Evolutionary conservation across 2,797 vertebrate species (phyloP), one percentile per base, ranked within the genome.

Genomic region (Hypotaenidia okinawae): DNA sequence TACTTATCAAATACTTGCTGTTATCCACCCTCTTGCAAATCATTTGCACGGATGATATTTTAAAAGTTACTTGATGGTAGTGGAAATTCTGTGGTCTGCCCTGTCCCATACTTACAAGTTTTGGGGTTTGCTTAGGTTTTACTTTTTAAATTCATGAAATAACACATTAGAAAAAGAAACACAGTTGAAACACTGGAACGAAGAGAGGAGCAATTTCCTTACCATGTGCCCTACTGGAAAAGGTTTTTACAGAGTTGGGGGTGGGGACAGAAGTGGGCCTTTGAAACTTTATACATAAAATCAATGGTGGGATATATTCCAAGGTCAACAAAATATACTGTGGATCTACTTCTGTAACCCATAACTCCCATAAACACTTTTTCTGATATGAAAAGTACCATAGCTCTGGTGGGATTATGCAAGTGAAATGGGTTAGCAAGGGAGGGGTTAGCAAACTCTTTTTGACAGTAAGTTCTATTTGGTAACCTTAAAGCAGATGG

Each of bases 1-100:
- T 66, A 83, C 94, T 94, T 96, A 96, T 81, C 85, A 96, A 96
- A 95, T 96, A 96, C 92, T 97, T 97, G 78, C 83, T 90, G 97
- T 97, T 96, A 97, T 75, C 82, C 77, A 66, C 87, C 45, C 96
- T 94, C 72, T 94, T 88, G 73, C 68, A 89, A 75, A 72, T 89
- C 61, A 45, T 63, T 67, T 79, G 33, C 89, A 68, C 51, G 86
- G 91, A 86, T 81, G 83, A 32, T 89, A 16, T 83, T 92, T 89
- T 72, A 83, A 83, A 85, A 35, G 30, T 89, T 69, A 15, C 24
- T 68, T 45, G 49, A 47, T 85, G 58, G 9, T 33, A 81, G 45
- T 85, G n/a, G 87, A 86, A 88, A 81, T 68, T 81, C 41, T 76
- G 66, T 82, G 78, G 33, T 82, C 39, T 87, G 37, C 27, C 47